A percentile compares a stretch with the other conserved stretches of the same genome.
Conservation (phyloP, 2,888 invertebrate species). For the Polylopha cassiicola region DNA sequence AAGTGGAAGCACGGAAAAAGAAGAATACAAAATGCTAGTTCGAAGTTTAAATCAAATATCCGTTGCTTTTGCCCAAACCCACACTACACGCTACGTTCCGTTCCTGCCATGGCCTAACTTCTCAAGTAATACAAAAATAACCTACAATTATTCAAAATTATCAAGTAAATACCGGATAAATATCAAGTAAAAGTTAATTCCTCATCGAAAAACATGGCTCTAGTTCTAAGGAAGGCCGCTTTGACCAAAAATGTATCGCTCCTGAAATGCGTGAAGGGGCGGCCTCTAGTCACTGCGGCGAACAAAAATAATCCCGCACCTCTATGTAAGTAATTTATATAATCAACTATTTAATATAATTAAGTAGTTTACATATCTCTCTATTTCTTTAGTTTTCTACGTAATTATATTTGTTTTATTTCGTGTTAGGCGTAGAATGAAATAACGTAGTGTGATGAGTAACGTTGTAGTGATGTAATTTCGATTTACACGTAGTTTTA, state of each 20-base stretch:
- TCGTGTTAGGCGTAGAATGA: too few relatives aligned
- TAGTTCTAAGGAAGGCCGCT: slow-evolving; percentile 57
- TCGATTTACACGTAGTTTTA: too few relatives aligned
- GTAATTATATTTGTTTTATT: too few relatives aligned
- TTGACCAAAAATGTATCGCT: slow-evolving; percentile 52
- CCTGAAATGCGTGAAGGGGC: slow-evolving; percentile 55
- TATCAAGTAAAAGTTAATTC: slow-evolving; percentile 25
- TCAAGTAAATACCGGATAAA: slow-evolving; percentile 30
- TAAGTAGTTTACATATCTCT: neutral
- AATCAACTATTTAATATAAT: neutral
- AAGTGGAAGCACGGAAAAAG: slow-evolving; percentile 29
- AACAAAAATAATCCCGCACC: slow-evolving; percentile 44
- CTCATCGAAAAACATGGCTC: slow-evolving; percentile 47
- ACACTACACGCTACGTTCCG: slow-evolving; percentile 37
- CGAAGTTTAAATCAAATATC: slow-evolving; percentile 32
- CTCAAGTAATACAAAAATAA: slow-evolving; percentile 52
- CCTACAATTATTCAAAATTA: slow-evolving; percentile 34
- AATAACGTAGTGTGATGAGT: too few relatives aligned
- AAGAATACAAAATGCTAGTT: slow-evolving; percentile 34
- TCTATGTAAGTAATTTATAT: slow-evolving; percentile 44
- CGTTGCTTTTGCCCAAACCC: slow-evolving; percentile 42
- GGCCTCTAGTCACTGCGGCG: slow-evolving; percentile 43
- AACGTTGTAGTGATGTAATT: too few relatives aligned
- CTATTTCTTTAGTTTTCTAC: too few relatives aligned
- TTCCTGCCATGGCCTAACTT: slow-evolving; percentile 57